Evolutionary conservation across 2,888 invertebrate genomes (phyloP), one percentile per base, ranked within the genome.

Genomic region (Galeopsomyia nigrocyanea): DNA sequence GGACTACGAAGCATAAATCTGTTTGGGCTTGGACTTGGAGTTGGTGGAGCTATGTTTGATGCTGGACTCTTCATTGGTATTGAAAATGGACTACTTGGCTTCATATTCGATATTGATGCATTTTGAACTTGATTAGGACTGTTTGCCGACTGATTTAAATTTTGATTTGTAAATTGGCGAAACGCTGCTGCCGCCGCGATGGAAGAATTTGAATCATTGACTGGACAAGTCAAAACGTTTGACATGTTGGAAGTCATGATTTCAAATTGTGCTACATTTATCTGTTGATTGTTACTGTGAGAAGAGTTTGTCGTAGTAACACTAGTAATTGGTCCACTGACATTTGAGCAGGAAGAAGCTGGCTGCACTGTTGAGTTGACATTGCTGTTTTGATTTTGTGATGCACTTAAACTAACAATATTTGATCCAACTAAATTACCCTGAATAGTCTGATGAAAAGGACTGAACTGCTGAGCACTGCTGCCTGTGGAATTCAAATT

Each of bases 1-100:
- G 86, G 86, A 79, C 86, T 86, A 72, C 86, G 77, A 22, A 86
- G 79, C 68, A 86, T 74, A 49, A 86, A 77, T 74, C 86, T 79
- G 69, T 86, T 86, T 19, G 86, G 86, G 76, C 86, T 86, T 64
- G 86, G 86, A 70, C 86, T 86, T 19, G 86, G 86, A 3, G 86
- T 86, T 31, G 86, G 86, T 53, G 86, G 86, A 47, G 86, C 85
- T 65, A 86, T 85, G 73, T 84, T 86, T 14, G 86, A 86, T 19
- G 85, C 86, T 57, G 86, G 86, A 75, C 86, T 86, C 68, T 86
- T 86, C 71, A 86, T 77, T 47, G 86, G 86, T 78, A 86, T 84
- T 26, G 86, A 85, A 74, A 86, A 86, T 9, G 86, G 86, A 76
- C 86, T 86, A 13, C 86, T 82, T 6, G 86, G 86, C 74, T 86